phyloP scores from a whole-genome alignment of 2,888 invertebrate species.

The Orchesella flavescens region DNA sequence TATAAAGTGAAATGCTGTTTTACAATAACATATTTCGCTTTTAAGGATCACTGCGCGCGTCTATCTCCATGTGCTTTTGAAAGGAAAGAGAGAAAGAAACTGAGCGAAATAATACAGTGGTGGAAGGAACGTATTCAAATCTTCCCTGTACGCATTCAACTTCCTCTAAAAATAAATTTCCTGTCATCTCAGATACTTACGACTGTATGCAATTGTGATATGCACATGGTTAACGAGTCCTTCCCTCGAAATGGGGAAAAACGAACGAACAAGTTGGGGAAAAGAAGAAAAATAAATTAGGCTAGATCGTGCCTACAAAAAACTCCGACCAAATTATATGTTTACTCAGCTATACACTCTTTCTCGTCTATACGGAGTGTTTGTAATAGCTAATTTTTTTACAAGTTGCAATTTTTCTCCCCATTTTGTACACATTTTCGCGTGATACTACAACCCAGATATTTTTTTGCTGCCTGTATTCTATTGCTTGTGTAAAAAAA shows the following conservation, averaged over 20 bases:
- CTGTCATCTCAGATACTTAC: constrained; percentile 59
- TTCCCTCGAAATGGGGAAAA: background rate
- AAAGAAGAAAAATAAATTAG: background rate
- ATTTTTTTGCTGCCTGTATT: background rate
- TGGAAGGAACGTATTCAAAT: background rate
- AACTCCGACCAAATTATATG: background rate
- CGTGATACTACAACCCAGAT: background rate
- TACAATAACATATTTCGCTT: background rate
- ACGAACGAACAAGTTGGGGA: background rate
- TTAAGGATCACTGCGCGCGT: background rate
- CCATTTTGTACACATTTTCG: background rate
- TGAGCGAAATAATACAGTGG: background rate
- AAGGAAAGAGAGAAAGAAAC: background rate
- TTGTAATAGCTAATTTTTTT: constrained; percentile 16
- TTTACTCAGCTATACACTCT: background rate
- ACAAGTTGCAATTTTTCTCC: background rate
- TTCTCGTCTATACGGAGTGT: background rate
- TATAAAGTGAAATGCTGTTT: background rate
- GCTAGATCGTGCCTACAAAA: background rate
- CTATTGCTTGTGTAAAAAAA: too few species aligned
- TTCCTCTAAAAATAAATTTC: constrained; percentile 59
- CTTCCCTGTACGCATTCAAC: background rate
- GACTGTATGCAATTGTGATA: background rate
- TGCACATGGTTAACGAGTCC: background rate
- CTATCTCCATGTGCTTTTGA: background rate